Base-by-base conservation (phyloP, 2,888 invertebrate genomes). In the Epirrhoe alternata region DNA sequence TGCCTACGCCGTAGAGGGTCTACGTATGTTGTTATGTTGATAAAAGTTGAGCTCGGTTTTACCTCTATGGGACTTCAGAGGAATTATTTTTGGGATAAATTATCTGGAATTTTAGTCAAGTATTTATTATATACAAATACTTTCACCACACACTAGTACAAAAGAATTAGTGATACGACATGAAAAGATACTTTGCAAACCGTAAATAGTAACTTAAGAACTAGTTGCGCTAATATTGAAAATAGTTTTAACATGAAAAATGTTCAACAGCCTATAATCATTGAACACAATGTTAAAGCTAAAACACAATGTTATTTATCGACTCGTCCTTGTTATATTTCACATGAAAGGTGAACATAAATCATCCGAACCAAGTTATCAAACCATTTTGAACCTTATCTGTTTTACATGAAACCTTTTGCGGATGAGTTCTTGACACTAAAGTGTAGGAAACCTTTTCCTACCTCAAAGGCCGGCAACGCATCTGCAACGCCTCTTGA, bases 331-430 rank as follows among this genome's bases (percentile, higher is more conserved):
- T 33, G 17, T 17, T 61, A 65, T 56, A 66, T 64, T 62, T 64
- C 45, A 62, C 60, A 68, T 59, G 54, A 66, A 56, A 62, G 10
- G 8, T 51, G 30, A 0, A 42, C 57, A 65, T 70, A 63, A 66
- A 72, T 72, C 68, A 68, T 59, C 31, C 17, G n/a, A 16, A 61
- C 55, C 62, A 68, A 68, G 12, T 42, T 42, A 12, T 12, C 62
- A 14, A 7, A 3, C 12, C 6, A 64, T 51, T 61, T 55, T 61
- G 0, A 47, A 64, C 61, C 45, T 61, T 64, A 68, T 5, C 5
- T 4, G 17, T 33, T 50, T 2, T 50, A 45, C 6, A 45, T 60
- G 50, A 3, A 64, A 16, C 38, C 17, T 45, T 51, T 47, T 14
- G 0, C n/a, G 31, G 2, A 14, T 24, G 4, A 7, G 0, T n/a